These are phyloP conservation scores for Andrena bicolor DNA, from an alignment of 2,888 invertebrate genomes.

Conservation along the genomic window DNA sequence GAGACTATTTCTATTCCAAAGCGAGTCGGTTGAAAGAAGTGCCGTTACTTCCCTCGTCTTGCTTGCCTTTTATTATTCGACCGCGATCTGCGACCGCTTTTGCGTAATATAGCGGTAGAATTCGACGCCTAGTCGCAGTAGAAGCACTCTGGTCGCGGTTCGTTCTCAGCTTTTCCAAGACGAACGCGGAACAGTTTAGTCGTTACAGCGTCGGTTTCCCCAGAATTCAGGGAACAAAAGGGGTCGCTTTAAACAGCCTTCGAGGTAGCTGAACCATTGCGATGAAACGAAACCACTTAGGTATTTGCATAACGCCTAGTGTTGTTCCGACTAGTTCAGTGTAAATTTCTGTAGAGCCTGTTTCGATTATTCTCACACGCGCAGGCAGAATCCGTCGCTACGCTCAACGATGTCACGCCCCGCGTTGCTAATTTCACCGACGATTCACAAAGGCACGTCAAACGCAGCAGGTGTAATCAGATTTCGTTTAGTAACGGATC, in stretches of 20 bases:
- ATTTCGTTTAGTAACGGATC: conserved; percentile 52
- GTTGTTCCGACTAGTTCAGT: neutral
- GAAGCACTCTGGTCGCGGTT: neutral
- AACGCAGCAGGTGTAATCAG: conserved; percentile 28
- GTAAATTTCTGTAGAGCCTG: neutral
- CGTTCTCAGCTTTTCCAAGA: neutral
- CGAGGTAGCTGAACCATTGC: neutral
- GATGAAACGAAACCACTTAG: neutral
- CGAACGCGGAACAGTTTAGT: conserved; percentile 3
- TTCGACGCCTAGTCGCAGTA: neutral
- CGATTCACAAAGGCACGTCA: conserved; percentile 38
- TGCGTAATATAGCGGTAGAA: neutral
- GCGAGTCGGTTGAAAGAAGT: conserved; percentile 56
- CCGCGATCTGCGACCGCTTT: neutral
- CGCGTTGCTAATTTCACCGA: neutral
- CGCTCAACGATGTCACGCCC: neutral
- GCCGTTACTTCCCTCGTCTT: conserved; percentile 20
- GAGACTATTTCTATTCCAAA: conserved; percentile 41
- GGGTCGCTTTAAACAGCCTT: neutral
- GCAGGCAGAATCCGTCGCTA: neutral
- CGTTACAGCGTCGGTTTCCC: neutral
- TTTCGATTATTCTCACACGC: no score
- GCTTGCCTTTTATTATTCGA: conserved; percentile 41
- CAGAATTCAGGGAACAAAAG: neutral
- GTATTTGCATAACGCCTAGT: conserved; percentile 13